A percentile compares a stretch with the other conserved stretches of the same genome.
These are phyloP conservation scores for Troides helena DNA, from an alignment of 2,888 invertebrate species.

Conservation along the genomic window DNA sequence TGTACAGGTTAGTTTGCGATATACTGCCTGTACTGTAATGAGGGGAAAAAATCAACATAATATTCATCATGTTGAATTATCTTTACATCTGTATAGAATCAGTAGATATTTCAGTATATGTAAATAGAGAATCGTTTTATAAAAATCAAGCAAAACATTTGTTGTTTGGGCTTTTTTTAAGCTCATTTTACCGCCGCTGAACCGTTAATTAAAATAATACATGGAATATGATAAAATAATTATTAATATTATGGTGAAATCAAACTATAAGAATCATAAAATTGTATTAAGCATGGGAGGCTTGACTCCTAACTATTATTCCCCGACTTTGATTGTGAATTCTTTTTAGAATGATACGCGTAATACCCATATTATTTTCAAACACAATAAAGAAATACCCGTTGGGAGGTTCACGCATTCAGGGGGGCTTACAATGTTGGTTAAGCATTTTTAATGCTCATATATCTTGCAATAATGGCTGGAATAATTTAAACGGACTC, in stretches of 20 bases:
- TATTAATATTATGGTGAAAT: no score
- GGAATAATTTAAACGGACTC: conserved; percentile 25
- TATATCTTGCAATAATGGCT: conserved; percentile 22
- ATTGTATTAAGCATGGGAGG: no score
- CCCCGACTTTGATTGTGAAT: background rate
- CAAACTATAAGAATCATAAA: no score
- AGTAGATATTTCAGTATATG: no score
- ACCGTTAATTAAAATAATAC: no score
- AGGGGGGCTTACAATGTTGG: conserved; percentile 11
- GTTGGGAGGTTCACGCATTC: background rate
- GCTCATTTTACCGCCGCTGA: no score
- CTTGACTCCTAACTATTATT: no score
- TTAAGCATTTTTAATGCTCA: conserved; percentile 25
- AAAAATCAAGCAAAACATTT: no score
- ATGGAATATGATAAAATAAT: no score
- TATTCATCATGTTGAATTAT: background rate
- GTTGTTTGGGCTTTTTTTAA: no score
- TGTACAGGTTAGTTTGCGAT: background rate
- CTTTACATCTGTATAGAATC: no score
- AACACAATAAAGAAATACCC: conserved; percentile 11
- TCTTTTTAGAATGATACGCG: background rate
- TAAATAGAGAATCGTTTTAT: no score
- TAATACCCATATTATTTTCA: background rate
- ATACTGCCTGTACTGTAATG: background rate
- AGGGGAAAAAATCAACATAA: background rate